phyloP scores from a whole-genome alignment of 1,140 invertebrate genomes.

The Drosophila parabipectinata region DNA sequence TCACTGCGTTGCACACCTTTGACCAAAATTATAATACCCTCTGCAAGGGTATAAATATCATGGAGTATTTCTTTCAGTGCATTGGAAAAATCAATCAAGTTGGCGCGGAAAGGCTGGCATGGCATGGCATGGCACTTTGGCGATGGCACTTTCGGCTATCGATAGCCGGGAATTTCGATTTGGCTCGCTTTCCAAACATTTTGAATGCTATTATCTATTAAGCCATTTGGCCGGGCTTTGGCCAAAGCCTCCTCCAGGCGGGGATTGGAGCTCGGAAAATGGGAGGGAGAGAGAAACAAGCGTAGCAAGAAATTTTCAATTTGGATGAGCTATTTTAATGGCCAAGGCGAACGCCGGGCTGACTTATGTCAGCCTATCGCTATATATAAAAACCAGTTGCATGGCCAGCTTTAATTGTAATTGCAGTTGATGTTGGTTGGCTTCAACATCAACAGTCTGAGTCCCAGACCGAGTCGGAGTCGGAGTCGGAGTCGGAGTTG shows the following conservation, averaged over 20 bases:
- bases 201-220: constrained; percentile 56
- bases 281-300: background rate
- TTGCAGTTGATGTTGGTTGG: constrained; percentile 11
- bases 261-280: background rate
- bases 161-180: constrained; percentile 12
- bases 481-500: constrained; percentile 13
- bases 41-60: too few relatives aligned
- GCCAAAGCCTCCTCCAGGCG: background rate
- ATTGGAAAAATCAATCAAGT: background rate
- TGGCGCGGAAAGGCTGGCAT: background rate
- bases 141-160: constrained; percentile 41
- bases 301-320: constrained; percentile 61
- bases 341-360: constrained; percentile 45
- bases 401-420: constrained; percentile 50
- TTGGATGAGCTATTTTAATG: constrained; percentile 74
- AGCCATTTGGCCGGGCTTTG: constrained; percentile 48
- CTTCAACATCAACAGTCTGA: background rate
- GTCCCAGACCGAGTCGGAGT: constrained; percentile 9
- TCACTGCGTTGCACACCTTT: too few relatives aligned
- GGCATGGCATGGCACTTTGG: background rate
- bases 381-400: constrained; percentile 47
- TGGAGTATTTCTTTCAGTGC: background rate
- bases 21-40: too few relatives aligned
- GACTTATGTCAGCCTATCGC: too few relatives aligned
- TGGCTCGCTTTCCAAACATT: constrained; percentile 47